A percentile compares a stretch with the other conserved stretches of the same genome.
Conservation (phyloP, 2,797 vertebrate genomes). For the Falco columbarius region DNA sequence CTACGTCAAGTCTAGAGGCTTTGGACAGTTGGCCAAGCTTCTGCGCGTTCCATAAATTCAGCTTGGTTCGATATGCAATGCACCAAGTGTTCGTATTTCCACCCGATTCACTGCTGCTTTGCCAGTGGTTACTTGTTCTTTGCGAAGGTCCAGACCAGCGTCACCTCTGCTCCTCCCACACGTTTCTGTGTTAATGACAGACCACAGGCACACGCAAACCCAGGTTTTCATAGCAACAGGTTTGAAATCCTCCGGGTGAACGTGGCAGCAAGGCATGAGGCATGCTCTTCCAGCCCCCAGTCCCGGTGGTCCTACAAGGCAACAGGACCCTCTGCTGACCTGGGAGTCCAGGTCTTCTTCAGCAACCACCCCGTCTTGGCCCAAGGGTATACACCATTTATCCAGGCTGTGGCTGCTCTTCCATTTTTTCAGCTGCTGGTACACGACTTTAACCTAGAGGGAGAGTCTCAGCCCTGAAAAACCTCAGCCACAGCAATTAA, state of each 20-base stretch:
- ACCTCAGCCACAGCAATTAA: not conserved
- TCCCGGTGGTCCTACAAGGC: not conserved
- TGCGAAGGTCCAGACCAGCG: not conserved
- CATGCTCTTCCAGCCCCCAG: not conserved
- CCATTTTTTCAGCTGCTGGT: not conserved
- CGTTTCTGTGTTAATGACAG: too few species aligned
- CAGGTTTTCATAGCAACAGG: not conserved
- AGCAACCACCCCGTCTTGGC: not conserved
- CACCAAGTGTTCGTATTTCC: not conserved
- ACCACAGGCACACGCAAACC: not conserved
- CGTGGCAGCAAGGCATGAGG: not conserved
- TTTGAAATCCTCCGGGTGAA: not conserved
- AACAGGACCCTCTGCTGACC: not conserved
- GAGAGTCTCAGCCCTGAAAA: not conserved
- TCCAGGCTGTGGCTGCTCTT: not conserved
- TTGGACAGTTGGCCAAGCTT: not conserved
- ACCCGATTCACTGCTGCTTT: not conserved
- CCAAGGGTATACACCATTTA: too few species aligned
- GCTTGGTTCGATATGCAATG: not conserved
- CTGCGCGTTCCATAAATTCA: not conserved
- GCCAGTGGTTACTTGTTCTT: not conserved
- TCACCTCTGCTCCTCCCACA: not conserved
- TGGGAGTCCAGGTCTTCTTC: not conserved
- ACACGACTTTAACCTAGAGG: not conserved
- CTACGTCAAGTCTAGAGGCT: not conserved